Base-by-base conservation (phyloP, 2,113 vertebrate genomes). In the Verasper variegatus region DNA sequence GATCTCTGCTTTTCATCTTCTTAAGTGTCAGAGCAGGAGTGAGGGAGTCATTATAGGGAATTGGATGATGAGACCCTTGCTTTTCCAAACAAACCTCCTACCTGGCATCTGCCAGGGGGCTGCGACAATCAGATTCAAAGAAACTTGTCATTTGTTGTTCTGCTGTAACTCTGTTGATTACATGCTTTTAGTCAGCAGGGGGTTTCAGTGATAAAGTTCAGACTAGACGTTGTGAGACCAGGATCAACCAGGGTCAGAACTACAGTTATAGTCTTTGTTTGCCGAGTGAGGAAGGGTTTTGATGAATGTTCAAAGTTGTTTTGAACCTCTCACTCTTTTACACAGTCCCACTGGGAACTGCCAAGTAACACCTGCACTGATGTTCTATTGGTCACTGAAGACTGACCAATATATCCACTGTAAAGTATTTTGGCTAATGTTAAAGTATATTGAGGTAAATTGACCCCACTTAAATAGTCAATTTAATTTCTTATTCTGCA, bases 1-100 rank as follows among this genome's bases (percentile, higher is more conserved):
- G 71, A 87, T 88, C 81, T 24, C 45, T 80, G 90, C 91, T 89
- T 94, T 94, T 94, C 92, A 92, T 92, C 92, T 93, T 88, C 40
- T 45, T 78, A 89, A 90, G 83, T 89, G 86, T 88, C 85, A 78
- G 69, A 82, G 59, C 70, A 74, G 61, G 52, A 78, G 80, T 71
- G 79, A 78, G 68, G 73, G 81, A 84, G 85, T 93, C 83, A 89
- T 92, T 90, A 91, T 18, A 66, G 76, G 24, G 71, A 23, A 55
- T 72, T 21, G 62, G 78, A 37, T 82, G 80, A 91, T 81, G 86
- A 88, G 76, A 75, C 65, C 66, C 61, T 80, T 78, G 67, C 70
- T 71, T 54, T 83, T 88, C 78, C 71, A 72, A 82, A 77, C 74
- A 82, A 83, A 68, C 24, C 37, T 71, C 57, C 42, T 74, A 60